Evolutionary conservation across 2,113 vertebrate genomes (phyloP), one percentile per base, ranked within the genome.

Genomic region (Clarias gariepinus): DNA sequence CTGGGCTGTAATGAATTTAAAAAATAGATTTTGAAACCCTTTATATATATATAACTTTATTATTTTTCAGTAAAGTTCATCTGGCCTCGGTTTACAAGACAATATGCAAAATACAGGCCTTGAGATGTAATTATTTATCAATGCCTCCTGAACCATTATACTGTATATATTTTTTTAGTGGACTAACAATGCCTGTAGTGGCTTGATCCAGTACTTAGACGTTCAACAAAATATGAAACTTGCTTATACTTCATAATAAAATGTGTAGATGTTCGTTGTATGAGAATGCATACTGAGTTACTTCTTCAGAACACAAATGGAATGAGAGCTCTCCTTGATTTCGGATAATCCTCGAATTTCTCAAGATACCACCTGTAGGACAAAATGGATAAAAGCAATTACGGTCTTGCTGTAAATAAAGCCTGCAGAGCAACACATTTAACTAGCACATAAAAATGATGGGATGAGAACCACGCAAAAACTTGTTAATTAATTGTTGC

Each of bases 321-420:
- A 88, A 99, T 95, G 66, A 99, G 61, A 25, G 95, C 95, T 94
- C 97, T 99, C 89, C 97, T 96, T 53, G 76, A 89, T 90, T 96
- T 97, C 0, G 98, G 98, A 86, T 99, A 99, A 90, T 98, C 95
- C 93, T 99, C 96, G 92, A 99, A 99, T 92, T 98, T 98, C 28
- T 94, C 86, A 52, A 95, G 95, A 88, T 99, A 99, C 98, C 98
- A 99, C 87, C 98, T 99, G 94, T 77, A 95, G 92, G 90, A 90
- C 84, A 90, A 90, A 88, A 64, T 28, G 19, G 79, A 47, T 77
- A 47, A 69, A 47, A 23, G 57, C 23, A 13, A 41, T 61, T 81
- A 41, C 6, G 18, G 28, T 36, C 23, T 53, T 77, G 21, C 11
- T 5, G 28, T 55, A 3, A 78, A 57, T 4, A 57, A 11, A 77